Conservation (phyloP, 2,888 invertebrate species). For the Gortyna flavago region DNA sequence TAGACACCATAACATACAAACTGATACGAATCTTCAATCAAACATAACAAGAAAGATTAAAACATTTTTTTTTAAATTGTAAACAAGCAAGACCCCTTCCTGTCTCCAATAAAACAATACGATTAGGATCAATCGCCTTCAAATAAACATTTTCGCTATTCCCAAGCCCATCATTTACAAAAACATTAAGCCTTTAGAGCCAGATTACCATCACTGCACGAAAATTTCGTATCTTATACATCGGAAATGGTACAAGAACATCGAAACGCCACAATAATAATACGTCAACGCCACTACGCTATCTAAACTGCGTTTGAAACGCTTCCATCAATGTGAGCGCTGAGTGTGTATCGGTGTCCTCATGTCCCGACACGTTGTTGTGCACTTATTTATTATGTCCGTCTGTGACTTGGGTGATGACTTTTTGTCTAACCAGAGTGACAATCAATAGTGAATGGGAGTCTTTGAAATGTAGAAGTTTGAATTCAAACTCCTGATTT, state of each 20-base stretch:
- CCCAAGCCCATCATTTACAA: slow-evolving; percentile 34
- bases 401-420: slow-evolving; percentile 41
- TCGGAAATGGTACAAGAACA: slow-evolving; percentile 57
- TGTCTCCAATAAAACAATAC: slow-evolving; percentile 40
- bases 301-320: slow-evolving; percentile 89
- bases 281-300: slow-evolving; percentile 87
- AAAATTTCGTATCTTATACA: slow-evolving; percentile 65
- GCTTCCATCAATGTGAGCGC: slow-evolving; percentile 88
- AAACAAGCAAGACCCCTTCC: slow-evolving; percentile 3
- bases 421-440: slow-evolving; percentile 32
- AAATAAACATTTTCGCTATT: slow-evolving; percentile 47
- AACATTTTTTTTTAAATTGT: slow-evolving; percentile 4
- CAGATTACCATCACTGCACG: slow-evolving; percentile 56
- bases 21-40: neutral
- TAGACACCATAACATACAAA: neutral
- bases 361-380: slow-evolving; percentile 39
- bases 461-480: neutral
- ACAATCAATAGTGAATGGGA: neutral
- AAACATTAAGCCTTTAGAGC: slow-evolving; percentile 52
- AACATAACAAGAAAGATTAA: neutral
- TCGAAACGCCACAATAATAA: slow-evolving; percentile 82
- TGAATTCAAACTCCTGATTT: neutral
- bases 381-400: slow-evolving; percentile 62
- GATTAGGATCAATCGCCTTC: slow-evolving; percentile 42
- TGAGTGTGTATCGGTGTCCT: slow-evolving; percentile 85